These are phyloP conservation scores for Muschampia plurimacula DNA, from an alignment of 2,888 invertebrate species.

Conservation along the genomic window DNA sequence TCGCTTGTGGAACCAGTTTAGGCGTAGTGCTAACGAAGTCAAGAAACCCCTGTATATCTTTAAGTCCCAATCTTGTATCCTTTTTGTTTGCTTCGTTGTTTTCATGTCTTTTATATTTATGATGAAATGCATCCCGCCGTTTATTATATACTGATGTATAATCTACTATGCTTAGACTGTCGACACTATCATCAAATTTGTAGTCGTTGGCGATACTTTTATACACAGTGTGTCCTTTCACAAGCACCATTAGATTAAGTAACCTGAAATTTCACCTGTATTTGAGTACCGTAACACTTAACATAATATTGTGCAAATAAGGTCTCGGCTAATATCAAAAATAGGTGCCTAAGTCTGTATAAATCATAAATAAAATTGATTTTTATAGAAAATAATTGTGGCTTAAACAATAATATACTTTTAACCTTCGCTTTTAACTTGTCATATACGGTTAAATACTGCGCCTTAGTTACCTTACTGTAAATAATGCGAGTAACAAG, in stretches of 20 bases:
- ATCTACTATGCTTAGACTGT: constrained; percentile 44
- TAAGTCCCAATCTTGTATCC: not conserved
- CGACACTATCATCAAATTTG: constrained; percentile 52
- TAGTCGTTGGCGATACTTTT: constrained; percentile 59
- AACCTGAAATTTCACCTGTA: constrained; percentile 57
- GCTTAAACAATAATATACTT: no score
- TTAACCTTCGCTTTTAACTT: no score
- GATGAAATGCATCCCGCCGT: constrained; percentile 12
- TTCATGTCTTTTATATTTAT: constrained; percentile 31
- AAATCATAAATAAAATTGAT: no score
- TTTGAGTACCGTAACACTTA: no score
- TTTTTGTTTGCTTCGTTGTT: not conserved
- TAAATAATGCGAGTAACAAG: no score
- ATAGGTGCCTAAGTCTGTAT: no score
- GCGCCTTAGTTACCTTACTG: no score
- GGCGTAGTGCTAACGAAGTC: constrained; percentile 26
- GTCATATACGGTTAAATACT: no score
- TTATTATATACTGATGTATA: constrained; percentile 47
- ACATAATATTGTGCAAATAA: no score
- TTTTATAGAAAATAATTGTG: no score
- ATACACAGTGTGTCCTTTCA: constrained; percentile 67
- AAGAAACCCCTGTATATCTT: constrained; percentile 22
- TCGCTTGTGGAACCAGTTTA: not conserved
- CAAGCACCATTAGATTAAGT: constrained; percentile 72
- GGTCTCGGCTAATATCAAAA: no score